phyloP scores from a whole-genome alignment of 2,113 vertebrate species.

The Ameiurus melas region DNA sequence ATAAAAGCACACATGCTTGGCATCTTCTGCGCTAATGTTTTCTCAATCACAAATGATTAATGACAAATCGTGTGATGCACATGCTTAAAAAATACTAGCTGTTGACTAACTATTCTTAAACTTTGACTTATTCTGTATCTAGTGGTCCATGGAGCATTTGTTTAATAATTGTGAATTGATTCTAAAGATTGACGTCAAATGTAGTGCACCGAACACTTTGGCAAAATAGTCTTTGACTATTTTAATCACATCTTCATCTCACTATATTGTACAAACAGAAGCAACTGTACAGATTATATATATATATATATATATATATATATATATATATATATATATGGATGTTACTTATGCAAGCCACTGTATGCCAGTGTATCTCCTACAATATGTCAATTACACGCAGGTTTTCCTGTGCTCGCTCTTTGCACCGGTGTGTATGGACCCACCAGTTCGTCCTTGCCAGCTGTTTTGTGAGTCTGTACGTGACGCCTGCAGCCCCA shows the following conservation, averaged over 20 bases:
- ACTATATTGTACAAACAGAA: neutral
- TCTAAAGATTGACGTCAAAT: neutral
- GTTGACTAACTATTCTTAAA: neutral
- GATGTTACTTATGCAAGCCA: too few relatives aligned
- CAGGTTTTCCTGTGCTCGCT: constrained; percentile 92
- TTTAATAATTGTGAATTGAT: neutral
- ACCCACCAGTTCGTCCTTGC: constrained; percentile 88
- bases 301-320: too few relatives aligned
- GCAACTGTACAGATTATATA: too few relatives aligned
- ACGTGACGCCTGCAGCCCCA: constrained; percentile 89
- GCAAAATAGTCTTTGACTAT: too few relatives aligned
- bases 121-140: neutral
- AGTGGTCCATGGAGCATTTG: neutral
- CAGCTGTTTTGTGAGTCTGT: constrained; percentile 93
- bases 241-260: too few relatives aligned
- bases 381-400: neutral
- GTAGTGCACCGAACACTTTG: neutral
- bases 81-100: neutral
- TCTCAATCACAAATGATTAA: neutral
- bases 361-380: neutral
- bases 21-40: neutral
- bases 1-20: neutral
- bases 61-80: neutral
- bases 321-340: too few relatives aligned
- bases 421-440: constrained; percentile 94